Percentiles rank a stretch among this genome's conserved stretches.
Conservation (phyloP, 2,888 invertebrate genomes). For the Drosophila basisetae region DNA sequence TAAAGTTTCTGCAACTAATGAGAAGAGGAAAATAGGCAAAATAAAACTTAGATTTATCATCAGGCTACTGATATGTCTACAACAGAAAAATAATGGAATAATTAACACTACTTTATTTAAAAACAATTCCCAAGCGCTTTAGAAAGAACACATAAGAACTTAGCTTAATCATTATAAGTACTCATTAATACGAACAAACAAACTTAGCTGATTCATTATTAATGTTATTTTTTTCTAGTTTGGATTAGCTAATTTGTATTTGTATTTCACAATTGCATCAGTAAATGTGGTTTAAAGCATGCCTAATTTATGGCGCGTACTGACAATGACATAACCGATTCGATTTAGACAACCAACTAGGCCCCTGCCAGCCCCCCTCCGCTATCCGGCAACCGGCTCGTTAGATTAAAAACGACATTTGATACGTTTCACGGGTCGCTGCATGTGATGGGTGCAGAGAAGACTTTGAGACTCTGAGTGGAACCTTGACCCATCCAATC, state of each 20-base stretch:
- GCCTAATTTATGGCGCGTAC: conserved; percentile 47
- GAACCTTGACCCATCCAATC: conserved; percentile 57
- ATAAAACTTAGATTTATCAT: not conserved
- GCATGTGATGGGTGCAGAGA: conserved; percentile 6
- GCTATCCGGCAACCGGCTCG: not conserved
- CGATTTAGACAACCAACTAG: conserved; percentile 20
- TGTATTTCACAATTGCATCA: conserved; percentile 22
- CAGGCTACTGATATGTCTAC: not conserved
- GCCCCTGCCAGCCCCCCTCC: not conserved
- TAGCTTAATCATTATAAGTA: not conserved
- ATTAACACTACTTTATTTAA: not conserved
- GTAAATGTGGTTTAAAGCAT: conserved; percentile 1
- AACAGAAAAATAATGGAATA: not conserved
- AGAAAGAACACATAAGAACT: not conserved
- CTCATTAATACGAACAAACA: not conserved
- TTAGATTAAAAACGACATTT: conserved; percentile 40
- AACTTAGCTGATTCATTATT: not conserved
- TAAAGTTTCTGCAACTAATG: too few species aligned
- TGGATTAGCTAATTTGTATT: conserved; percentile 5
- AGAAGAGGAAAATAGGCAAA: not conserved
- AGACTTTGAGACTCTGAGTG: conserved; percentile 7
- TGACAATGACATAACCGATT: conserved; percentile 52
- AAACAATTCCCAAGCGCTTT: not conserved
- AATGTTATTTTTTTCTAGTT: not conserved
- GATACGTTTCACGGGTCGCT: conserved; percentile 60